Evolutionary conservation across 2,113 vertebrate species (phyloP), one percentile per base, ranked within the genome.

Genomic region (Meleagris gallopavo): DNA sequence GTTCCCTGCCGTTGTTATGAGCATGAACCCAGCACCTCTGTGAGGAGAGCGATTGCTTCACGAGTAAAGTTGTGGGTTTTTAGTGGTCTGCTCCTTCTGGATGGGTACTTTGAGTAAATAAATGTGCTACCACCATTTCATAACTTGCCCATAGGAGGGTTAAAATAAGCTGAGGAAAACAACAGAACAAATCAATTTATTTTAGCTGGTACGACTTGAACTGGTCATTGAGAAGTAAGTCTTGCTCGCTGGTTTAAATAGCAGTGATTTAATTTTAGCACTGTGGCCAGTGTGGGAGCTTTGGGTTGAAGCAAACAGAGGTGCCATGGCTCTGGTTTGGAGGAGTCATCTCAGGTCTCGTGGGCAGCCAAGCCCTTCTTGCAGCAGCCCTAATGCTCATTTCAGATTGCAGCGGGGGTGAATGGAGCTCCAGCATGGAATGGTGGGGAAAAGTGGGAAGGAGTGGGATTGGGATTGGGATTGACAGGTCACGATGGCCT

Each of bases 111-210:
- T 20, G 75, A 73, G 80, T 89, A 82, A 84, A 71, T 67, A 94
- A 79, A 95, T 50, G 60, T 78, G 72, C 80, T 55, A 70, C 94
- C 96, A 82, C 91, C 86, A 64, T 91, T 95, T 92, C 83, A 83
- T 91, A 95, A 96, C 38, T 94, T 62, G 40, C 45, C 78, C 77
- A 18, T 83, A 50, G 6, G 72, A 93, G 41, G 78, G 86, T 94
- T 94, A 79, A 94, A 96, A 93, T 83, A 83, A 84, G 24, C 57
- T 70, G 76, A 89, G 84, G 34, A 48, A 86, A 91, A 93, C 92
- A 95, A 14, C 81, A 78, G 83, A 90, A 92, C 48, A 88, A 73
- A 89, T 67, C 4, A 3, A 29, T 89, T 57, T 96, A 58, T 83
- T 96, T 95, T 89, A 77, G 55, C 78, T 84, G 81, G 1, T 12